Percentiles rank a stretch among this genome's conserved stretches.
Evolutionary conservation across 2,113 vertebrate genomes (phyloP).

Genomic region (Podilymbus podiceps): DNA sequence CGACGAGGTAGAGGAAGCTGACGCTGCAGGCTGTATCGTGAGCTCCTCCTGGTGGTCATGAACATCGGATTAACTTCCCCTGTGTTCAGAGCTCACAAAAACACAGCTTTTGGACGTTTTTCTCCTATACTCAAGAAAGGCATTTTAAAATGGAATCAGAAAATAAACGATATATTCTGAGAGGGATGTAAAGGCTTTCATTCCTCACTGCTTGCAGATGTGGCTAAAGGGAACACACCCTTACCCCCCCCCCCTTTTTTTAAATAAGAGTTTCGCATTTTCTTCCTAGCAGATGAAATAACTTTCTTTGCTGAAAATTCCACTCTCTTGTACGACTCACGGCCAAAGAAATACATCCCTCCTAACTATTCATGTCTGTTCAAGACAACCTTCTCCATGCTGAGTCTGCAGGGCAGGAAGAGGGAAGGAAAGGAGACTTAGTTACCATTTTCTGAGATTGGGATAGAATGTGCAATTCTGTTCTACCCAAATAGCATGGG

Average conservation of each 20-base stretch:
- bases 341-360: slow-evolving; percentile 12
- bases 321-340: background rate
- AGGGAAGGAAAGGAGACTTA: background rate
- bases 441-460: background rate
- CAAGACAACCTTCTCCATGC: background rate
- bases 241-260: background rate
- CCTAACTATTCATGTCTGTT: background rate
- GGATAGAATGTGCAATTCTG: background rate
- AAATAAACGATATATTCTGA: background rate
- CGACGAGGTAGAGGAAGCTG: fast-evolving
- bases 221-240: background rate
- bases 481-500: background rate
- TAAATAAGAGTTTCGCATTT: background rate
- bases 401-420: background rate
- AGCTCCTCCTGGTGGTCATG: slow-evolving; percentile 44
- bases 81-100: background rate
- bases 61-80: fast-evolving
- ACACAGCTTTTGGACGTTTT: fast-evolving
- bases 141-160: background rate
- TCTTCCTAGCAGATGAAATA: background rate
- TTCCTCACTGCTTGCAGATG: background rate
- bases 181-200: background rate
- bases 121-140: background rate
- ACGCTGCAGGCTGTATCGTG: background rate
- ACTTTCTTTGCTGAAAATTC: background rate